Evolutionary conservation across 2,113 vertebrate species (phyloP).

Genomic region (Ifrita kowaldi): DNA sequence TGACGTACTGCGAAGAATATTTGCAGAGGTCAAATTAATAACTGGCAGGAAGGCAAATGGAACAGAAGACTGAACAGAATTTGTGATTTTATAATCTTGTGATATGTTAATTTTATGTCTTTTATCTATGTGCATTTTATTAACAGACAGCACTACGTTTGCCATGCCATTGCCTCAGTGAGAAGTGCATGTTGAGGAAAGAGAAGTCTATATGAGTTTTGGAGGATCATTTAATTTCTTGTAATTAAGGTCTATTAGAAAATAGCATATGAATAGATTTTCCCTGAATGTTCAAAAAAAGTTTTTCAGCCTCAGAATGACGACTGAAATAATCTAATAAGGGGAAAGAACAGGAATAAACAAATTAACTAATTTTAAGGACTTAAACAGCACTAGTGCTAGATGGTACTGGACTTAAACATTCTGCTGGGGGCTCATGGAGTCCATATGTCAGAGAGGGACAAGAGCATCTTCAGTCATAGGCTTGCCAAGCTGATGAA

Average conservation of each 20-base stretch:
- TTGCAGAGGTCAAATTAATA: constrained; percentile 52
- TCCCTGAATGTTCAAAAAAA: not conserved
- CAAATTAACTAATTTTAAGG: not conserved
- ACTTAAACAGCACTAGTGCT: not conserved
- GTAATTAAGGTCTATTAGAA: not conserved
- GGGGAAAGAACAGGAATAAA: not conserved
- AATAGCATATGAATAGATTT: not conserved
- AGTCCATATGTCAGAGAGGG: not conserved
- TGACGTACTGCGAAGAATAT: not conserved
- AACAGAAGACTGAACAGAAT: constrained; percentile 34
- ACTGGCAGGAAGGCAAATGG: not conserved
- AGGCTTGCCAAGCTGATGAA: not conserved
- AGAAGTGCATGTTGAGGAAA: not conserved
- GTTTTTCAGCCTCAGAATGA: not conserved
- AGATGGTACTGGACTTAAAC: not conserved
- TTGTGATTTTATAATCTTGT: constrained; percentile 32
- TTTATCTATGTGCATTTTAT: constrained; percentile 48
- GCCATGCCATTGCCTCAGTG: not conserved
- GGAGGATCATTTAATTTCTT: not conserved
- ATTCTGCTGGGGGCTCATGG: not conserved
- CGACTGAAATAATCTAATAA: not conserved
- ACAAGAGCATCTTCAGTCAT: not conserved
- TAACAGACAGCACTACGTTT: not conserved
- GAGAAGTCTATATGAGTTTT: not conserved
- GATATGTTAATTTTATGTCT: constrained; percentile 34